A percentile compares a stretch with the other conserved stretches of the same genome.
Evolutionary conservation across 1,140 invertebrate genomes (phyloP).

Genomic region (Drosophila obscura): DNA sequence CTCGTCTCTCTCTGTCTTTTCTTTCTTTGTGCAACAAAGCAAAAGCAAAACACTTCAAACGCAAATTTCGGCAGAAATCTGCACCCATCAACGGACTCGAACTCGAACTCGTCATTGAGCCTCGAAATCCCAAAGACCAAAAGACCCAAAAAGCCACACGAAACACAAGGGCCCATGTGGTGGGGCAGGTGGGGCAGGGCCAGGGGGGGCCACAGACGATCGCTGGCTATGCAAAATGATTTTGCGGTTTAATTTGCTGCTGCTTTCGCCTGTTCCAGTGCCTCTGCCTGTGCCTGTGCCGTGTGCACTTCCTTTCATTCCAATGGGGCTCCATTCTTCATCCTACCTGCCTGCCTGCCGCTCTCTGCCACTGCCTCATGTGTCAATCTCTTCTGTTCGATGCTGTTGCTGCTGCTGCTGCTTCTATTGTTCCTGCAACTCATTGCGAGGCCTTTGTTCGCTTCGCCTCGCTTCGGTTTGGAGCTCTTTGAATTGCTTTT

Average conservation of each 20-base stretch:
- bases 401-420: too few relatives aligned
- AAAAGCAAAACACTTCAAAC: slow-evolving; percentile 71
- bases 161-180: slow-evolving; percentile 54
- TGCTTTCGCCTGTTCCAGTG: slow-evolving; percentile 50
- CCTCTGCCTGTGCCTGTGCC: too few relatives aligned
- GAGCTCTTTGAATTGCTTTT: slow-evolving; percentile 70
- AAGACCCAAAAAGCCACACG: slow-evolving; percentile 33
- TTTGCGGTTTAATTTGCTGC: slow-evolving; percentile 80
- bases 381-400: slow-evolving; percentile 54
- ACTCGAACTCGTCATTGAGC: slow-evolving; percentile 62
- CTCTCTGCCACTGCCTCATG: slow-evolving; percentile 45
- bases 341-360: slow-evolving; percentile 14
- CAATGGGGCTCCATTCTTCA: not conserved
- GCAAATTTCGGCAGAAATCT: slow-evolving; percentile 83
- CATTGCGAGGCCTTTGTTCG: slow-evolving; percentile 35
- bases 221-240: slow-evolving; percentile 75
- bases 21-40: slow-evolving; percentile 34
- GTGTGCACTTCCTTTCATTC: slow-evolving; percentile 72
- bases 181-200: too few relatives aligned
- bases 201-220: slow-evolving; percentile 14
- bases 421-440: slow-evolving; percentile 71
- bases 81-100: slow-evolving; percentile 76
- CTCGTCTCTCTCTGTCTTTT: too few relatives aligned
- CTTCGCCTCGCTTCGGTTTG: not conserved
- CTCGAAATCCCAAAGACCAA: slow-evolving; percentile 3